Conservation (phyloP, 2,888 invertebrate genomes). For the Thelaira solivaga region DNA sequence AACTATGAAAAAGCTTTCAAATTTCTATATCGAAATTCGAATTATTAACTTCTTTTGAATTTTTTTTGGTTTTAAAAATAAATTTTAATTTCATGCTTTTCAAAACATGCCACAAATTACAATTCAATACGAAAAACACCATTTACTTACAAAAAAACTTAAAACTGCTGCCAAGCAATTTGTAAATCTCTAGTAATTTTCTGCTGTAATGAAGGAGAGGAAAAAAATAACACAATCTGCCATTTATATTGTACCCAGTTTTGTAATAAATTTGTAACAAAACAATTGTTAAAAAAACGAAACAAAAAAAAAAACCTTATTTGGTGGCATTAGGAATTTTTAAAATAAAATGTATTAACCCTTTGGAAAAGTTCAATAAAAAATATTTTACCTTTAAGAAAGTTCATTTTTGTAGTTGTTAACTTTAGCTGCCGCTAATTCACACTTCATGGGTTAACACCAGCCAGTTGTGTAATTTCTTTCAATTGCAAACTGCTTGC, state of each 20-base stretch:
- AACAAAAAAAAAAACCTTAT: not conserved
- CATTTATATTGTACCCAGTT: constrained; percentile 27
- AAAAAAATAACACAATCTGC: constrained; percentile 27
- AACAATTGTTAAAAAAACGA: constrained; percentile 28
- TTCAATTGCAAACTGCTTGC: not conserved
- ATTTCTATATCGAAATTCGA: not conserved
- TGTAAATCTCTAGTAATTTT: constrained; percentile 16
- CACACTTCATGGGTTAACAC: not conserved
- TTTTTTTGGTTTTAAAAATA: not conserved
- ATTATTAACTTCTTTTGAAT: too few species aligned
- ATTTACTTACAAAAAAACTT: not conserved
- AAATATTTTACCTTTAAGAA: not conserved
- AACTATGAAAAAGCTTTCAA: not conserved
- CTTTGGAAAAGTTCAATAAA: not conserved
- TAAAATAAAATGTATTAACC: constrained; percentile 27
- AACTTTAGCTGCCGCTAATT: not conserved
- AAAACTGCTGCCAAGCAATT: constrained; percentile 38
- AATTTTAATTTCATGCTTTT: constrained; percentile 19
- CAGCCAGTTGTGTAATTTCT: not conserved
- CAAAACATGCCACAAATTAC: not conserved
- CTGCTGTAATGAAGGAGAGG: not conserved
- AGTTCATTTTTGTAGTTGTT: not conserved
- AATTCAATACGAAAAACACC: constrained; percentile 3
- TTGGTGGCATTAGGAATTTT: too few species aligned
- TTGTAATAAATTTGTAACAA: constrained; percentile 11